Evolutionary conservation across 2,888 invertebrate species (phyloP), one percentile per base, ranked within the genome.

Genomic region (Stegophylla sp.): DNA sequence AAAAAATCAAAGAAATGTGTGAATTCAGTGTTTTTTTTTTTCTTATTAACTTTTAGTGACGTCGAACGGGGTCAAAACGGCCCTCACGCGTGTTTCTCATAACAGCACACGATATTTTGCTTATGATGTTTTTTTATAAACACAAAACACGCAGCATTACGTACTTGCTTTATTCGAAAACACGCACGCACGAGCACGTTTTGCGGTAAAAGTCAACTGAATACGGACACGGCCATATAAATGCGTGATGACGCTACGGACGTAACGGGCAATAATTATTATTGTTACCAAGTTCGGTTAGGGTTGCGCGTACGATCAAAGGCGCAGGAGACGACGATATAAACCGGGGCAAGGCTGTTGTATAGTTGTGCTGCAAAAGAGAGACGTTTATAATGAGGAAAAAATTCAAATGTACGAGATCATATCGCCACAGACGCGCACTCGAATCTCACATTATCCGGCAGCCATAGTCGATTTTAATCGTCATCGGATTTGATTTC

Each of bases 331-430:
- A 43, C 43, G 56, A 59, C n/a, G n/a, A n/a, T n/a, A n/a, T 59
- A 73, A 73, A 73, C 45, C 72, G 26, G 72, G 59, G 51, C 69
- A 71, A 71, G 69, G 69, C n/a, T 71, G 34, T 15, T 1, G 34
- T 34, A n/a, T n/a, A n/a, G n/a, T 1, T 1, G 48, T 15, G 48
- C 56, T 3, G n/a, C 23, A 53, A 51, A 74, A n/a, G n/a, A n/a
- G n/a, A n/a, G 28, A 74, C 61, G 45, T 74, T 74, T n/a, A n/a
- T n/a, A 64, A 75, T 64, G 75, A 64, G 64, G 75, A 75, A 67
- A 66, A 74, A 51, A 53, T 71, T 63, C 45, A 61, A 74, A 51
- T 75, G n/a, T n/a, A 20, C 48, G 48, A 74, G 74, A 74, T 74
- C 59, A 45, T 74, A 74, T 74, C 74, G 63, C 61, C 9, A 26